These are phyloP conservation scores for Aphodius sticticus DNA, from an alignment of 2,888 invertebrate genomes.

Conservation along the genomic window DNA sequence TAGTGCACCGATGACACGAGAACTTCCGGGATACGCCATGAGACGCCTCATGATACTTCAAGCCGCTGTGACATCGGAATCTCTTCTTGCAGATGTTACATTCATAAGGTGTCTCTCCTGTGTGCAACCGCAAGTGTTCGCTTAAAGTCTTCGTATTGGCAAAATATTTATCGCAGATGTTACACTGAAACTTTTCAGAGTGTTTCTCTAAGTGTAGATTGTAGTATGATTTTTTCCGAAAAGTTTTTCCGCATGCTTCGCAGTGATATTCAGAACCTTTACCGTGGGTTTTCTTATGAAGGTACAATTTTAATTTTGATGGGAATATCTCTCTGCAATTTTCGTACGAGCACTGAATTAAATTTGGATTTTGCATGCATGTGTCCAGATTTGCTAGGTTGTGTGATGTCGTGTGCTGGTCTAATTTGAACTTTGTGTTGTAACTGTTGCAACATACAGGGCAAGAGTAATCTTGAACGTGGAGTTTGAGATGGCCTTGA, in stretches of 20 bases:
- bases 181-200: slow-evolving; percentile 58
- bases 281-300: slow-evolving; percentile 63
- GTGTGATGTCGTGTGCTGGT: background rate
- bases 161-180: slow-evolving; percentile 64
- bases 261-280: slow-evolving; percentile 62
- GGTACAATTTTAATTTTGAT: slow-evolving; percentile 61
- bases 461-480: background rate
- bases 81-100: slow-evolving; percentile 63
- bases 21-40: slow-evolving; percentile 49
- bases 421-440: background rate
- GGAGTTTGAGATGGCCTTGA: slow-evolving; percentile 58
- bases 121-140: slow-evolving; percentile 66
- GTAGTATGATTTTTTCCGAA: slow-evolving; percentile 64
- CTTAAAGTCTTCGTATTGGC: slow-evolving; percentile 63
- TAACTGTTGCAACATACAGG: background rate
- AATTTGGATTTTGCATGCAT: slow-evolving; percentile 60
- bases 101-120: slow-evolving; percentile 63
- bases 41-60: slow-evolving; percentile 57
- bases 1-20: background rate
- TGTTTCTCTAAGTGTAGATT: slow-evolving; percentile 62
- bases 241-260: slow-evolving; percentile 64
- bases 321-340: slow-evolving; percentile 63
- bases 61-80: slow-evolving; percentile 61
- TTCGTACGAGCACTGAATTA: slow-evolving; percentile 63
- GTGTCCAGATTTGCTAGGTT: background rate